Base-by-base conservation (phyloP, 2,797 vertebrate genomes). In the Sebastes minor region DNA sequence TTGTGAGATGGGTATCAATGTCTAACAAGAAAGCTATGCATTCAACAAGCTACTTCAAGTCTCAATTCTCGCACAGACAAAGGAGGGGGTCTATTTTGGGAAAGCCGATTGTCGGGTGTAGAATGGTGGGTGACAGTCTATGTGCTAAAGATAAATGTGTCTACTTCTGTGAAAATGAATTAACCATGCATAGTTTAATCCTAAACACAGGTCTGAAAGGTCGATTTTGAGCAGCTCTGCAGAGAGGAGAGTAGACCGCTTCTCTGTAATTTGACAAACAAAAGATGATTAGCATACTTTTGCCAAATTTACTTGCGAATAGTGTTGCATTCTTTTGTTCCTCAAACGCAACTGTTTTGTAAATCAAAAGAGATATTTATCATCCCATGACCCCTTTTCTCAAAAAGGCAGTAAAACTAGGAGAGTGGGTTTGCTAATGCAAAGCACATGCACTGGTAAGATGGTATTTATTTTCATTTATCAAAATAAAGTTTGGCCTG, bases 181-280 rank as follows among this genome's bases (percentile, higher is more conserved):
- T 90, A 88, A 46, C 66, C 65, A 82, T 84, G 87, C 84, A 84
- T 73, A 71, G 72, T 87, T 89, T 87, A 85, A 88, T 88, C 76
- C 80, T 38, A 70, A 86, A 86, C 9, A 38, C 55, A 27, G 62
- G 79, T 84, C 62, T 81, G 49, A 88, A 70, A 87, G 84, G 86
- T 88, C 9, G 23, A 75, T 27, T 80, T 53, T 6, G 63, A 87
- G 74, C 59, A 61, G 38, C 57, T 84, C 69, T 42, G 67, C 78
- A 71, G 66, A 76, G 63, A 85, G 38, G 9, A 69, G 65, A 85
- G 27, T 1, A 63, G 80, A 68, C 49, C 14, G 66, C 79, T 72
- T 76, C 33, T 85, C 22, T 86, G 74, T 86, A 90, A 91, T 86
- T 92, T 89, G 60, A 75, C 71, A 81, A 88, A 81, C 52, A 83